Evolutionary conservation across 2,888 invertebrate species (phyloP).

Genomic region (Temnothorax rugatulus): DNA sequence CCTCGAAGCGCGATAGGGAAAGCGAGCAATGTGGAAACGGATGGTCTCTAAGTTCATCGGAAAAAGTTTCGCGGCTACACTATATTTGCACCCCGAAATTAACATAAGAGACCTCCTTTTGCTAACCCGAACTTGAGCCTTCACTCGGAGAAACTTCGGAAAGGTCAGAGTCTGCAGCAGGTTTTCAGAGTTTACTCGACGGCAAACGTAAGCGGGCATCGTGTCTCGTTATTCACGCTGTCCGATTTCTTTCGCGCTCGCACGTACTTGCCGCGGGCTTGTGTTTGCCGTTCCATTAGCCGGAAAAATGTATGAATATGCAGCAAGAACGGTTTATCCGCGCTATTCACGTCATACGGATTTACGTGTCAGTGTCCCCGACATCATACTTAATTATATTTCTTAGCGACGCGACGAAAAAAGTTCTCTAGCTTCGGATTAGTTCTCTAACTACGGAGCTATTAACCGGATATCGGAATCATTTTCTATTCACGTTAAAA

Average conservation of each 20-base stretch:
- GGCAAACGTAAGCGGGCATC: conserved; percentile 10
- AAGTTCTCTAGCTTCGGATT: background rate
- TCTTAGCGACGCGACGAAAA: background rate
- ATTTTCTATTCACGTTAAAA: background rate
- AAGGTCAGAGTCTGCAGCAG: conserved; percentile 37
- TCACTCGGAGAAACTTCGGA: conserved; percentile 40
- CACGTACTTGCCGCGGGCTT: conserved; percentile 1
- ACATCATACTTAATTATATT: conserved; percentile 27
- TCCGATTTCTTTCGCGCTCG: conserved; percentile 44
- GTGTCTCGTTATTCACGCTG: conserved; percentile 54
- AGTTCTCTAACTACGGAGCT: background rate
- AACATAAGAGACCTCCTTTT: conserved; percentile 51
- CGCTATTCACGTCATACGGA: conserved; percentile 3
- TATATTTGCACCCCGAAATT: conserved; percentile 56
- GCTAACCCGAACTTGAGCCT: conserved; percentile 18
- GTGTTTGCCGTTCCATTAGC: conserved; percentile 56
- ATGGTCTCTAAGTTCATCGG: conserved; percentile 40
- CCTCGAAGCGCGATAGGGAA: conserved; percentile 5
- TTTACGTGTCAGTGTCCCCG: conserved; percentile 12
- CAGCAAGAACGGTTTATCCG: conserved; percentile 31
- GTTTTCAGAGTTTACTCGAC: conserved; percentile 27
- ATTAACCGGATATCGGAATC: conserved; percentile 22
- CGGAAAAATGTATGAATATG: conserved; percentile 58
- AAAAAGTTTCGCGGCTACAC: conserved; percentile 50
- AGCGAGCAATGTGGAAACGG: conserved; percentile 12